A percentile compares a stretch with the other conserved stretches of the same genome.
Conservation (phyloP, 53 echinoderm and acorn worm species). For the Henricia sp. region DNA sequence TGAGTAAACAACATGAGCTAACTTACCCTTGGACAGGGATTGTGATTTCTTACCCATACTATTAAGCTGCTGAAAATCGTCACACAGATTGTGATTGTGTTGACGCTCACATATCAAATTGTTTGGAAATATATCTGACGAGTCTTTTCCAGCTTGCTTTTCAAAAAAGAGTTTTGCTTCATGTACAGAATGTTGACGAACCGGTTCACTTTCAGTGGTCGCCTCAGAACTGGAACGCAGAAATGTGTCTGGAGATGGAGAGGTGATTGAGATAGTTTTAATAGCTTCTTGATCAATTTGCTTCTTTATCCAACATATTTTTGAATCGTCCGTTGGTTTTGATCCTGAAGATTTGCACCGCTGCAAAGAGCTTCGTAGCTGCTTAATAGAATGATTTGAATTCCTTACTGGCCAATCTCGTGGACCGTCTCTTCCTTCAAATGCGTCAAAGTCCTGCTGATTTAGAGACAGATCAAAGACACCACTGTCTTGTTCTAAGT, state of each 20-base stretch:
- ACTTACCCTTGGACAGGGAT: conserved; percentile 32
- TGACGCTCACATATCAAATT: background rate
- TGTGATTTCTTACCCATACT: conserved; percentile 49
- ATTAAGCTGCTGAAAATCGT: background rate
- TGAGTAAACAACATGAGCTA: conserved; percentile 60
- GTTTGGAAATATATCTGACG: background rate
- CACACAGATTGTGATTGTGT: background rate
- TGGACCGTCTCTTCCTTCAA: conserved; percentile 1
- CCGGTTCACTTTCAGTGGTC: too few species aligned
- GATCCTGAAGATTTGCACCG: background rate
- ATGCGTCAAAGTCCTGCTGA: conserved; percentile 42
- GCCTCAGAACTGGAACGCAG: too few species aligned
- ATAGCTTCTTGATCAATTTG: too few species aligned
- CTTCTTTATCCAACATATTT: background rate
- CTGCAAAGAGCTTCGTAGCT: background rate
- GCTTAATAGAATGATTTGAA: background rate
- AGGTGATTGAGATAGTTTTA: too few species aligned
- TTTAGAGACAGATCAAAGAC: conserved; percentile 39
- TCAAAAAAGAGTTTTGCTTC: too few species aligned
- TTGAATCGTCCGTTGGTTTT: background rate
- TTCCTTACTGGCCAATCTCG: conserved; percentile 23
- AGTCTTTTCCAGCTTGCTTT: too few species aligned
- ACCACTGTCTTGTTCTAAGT: conserved; percentile 40
- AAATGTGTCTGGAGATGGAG: too few species aligned
- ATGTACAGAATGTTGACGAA: too few species aligned